Percentiles rank a stretch among this genome's conserved stretches.
These are phyloP conservation scores for Enteromius afrohamiltoni DNA, from an alignment of 2,797 vertebrate species.

Conservation along the genomic window DNA sequence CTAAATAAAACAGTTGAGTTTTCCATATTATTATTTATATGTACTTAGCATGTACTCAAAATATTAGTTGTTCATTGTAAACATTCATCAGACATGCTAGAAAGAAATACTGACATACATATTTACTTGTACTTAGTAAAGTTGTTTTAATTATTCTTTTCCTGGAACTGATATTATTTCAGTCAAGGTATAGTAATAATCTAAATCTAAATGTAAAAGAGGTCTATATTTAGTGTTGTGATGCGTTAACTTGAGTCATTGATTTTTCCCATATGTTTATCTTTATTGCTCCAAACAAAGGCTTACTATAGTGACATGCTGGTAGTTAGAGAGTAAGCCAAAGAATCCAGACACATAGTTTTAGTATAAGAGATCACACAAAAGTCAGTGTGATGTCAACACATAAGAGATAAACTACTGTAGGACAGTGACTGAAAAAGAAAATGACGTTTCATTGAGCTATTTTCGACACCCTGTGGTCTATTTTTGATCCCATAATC, in stretches of 20 bases:
- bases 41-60: not conserved
- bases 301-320: conserved; percentile 19
- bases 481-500: conserved; percentile 46
- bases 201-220: not conserved
- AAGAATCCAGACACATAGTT: conserved; percentile 8
- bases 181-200: not conserved
- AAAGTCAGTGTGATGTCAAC: conserved; percentile 39
- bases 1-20: not conserved
- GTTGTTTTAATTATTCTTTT: not conserved
- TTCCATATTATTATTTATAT: not conserved
- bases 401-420: conserved; percentile 24
- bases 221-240: not conserved
- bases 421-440: conserved; percentile 25
- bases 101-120: not conserved
- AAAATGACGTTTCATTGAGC: conserved; percentile 23
- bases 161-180: not conserved
- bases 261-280: not conserved
- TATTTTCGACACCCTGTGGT: conserved; percentile 36
- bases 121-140: not conserved
- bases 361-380: conserved; percentile 22
- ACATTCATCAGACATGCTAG: not conserved
- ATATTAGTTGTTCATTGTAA: not conserved
- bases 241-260: not conserved
- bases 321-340: conserved; percentile 25
- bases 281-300: conserved; percentile 13